Evolutionary conservation across 2,888 invertebrate species (phyloP).

Genomic region (Bugulina stolonifera): DNA sequence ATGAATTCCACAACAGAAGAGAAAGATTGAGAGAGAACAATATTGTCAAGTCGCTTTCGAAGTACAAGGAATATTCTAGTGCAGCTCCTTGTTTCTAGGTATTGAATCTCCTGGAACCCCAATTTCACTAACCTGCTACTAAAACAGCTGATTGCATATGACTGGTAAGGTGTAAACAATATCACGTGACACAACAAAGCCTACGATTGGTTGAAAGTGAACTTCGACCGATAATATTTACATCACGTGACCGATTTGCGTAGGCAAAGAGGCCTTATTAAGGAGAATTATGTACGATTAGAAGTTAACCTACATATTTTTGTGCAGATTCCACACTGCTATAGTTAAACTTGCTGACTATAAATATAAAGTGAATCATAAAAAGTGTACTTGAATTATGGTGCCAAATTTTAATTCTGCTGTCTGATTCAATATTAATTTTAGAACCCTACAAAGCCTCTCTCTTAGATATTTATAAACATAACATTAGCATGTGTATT

Average conservation of each 20-base stretch:
- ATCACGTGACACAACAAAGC: background rate
- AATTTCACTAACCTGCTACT: background rate
- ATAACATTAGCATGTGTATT: background rate
- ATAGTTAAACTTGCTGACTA: no score
- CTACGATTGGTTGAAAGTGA: background rate
- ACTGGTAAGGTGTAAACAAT: slow-evolving; percentile 10
- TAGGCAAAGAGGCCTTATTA: background rate
- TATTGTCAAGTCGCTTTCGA: background rate
- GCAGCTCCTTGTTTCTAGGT: background rate
- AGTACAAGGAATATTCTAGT: background rate
- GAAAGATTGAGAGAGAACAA: no score
- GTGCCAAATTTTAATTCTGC: no score
- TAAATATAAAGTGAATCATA: no score
- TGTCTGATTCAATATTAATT: no score
- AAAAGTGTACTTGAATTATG: no score
- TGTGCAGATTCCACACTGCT: no score
- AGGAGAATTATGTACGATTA: no score
- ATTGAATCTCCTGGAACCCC: background rate
- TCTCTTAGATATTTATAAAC: background rate
- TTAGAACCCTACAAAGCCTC: background rate
- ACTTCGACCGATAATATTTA: background rate
- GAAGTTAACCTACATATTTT: no score
- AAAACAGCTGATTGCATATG: slow-evolving; percentile 16
- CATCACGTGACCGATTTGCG: background rate
- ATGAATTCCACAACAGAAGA: no score